A percentile compares a stretch with the other conserved stretches of the same genome.
Conservation (phyloP, 2,797 vertebrate species). For the Syndactyla subalaris region DNA sequence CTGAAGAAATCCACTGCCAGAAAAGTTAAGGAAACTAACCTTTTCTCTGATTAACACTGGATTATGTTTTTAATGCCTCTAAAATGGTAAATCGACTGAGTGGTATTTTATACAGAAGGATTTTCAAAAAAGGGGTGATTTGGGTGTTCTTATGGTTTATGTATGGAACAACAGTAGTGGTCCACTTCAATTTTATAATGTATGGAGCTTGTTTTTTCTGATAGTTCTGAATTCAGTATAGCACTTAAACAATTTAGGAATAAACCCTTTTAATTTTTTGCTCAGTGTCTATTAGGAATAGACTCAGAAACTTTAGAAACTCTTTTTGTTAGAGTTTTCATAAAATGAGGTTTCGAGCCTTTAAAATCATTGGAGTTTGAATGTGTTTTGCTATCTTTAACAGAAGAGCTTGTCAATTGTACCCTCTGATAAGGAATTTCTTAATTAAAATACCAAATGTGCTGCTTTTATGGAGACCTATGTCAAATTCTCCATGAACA, state of each 20-base stretch:
- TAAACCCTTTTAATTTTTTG: neutral
- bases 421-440: neutral
- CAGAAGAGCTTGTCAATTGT: neutral
- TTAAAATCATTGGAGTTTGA: neutral
- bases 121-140: neutral
- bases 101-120: neutral
- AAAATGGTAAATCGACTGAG: neutral
- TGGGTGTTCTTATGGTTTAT: neutral
- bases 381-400: neutral
- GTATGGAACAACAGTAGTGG: neutral
- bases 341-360: neutral
- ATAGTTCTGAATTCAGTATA: neutral
- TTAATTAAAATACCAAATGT: neutral
- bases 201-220: neutral
- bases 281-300: neutral
- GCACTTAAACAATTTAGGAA: neutral
- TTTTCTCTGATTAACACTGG: too few species aligned
- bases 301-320: neutral
- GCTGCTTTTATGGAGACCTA: neutral
- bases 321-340: neutral
- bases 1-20: neutral
- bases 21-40: neutral
- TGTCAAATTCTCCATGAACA: neutral
- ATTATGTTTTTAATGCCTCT: neutral
- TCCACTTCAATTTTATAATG: neutral